These are phyloP conservation scores for Tinea trinotella DNA, from an alignment of 2,888 invertebrate species.

Conservation along the genomic window DNA sequence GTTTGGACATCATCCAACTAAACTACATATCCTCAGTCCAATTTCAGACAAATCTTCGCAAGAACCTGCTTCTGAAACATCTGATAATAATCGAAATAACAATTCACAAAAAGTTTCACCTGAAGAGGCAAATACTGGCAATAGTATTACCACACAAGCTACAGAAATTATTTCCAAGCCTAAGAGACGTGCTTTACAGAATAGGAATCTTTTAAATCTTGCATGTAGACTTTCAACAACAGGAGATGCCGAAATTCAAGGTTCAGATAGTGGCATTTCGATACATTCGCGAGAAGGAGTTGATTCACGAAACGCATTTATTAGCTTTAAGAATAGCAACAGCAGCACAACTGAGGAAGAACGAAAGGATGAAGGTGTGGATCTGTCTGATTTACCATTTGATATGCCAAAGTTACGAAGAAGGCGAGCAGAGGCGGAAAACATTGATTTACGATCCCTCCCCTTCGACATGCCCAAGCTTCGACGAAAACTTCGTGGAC, in stretches of 20 bases:
- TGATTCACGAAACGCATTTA: slow-evolving; percentile 76
- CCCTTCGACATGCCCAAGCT: slow-evolving; percentile 95
- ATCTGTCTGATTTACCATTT: slow-evolving; percentile 86
- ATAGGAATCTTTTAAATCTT: slow-evolving; percentile 81
- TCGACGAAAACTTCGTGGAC: slow-evolving; percentile 79
- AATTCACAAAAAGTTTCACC: slow-evolving; percentile 85
- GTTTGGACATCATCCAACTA: slow-evolving; percentile 80
- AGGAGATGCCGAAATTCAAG: slow-evolving; percentile 83
- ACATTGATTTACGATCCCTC: slow-evolving; percentile 84
- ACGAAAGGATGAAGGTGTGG: slow-evolving; percentile 72
- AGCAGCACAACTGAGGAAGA: slow-evolving; percentile 53
- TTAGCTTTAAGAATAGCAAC: slow-evolving; percentile 74
- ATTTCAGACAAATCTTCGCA: slow-evolving; percentile 93
- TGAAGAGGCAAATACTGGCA: slow-evolving; percentile 71
- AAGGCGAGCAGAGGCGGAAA: slow-evolving; percentile 78
- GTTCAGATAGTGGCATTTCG: slow-evolving; percentile 91
- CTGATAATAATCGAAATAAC: slow-evolving; percentile 84
- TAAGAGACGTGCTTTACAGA: slow-evolving; percentile 79
- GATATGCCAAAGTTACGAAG: slow-evolving; percentile 91
- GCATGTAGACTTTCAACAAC: slow-evolving; percentile 76
- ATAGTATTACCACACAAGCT: slow-evolving; percentile 52
- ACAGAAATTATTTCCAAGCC: slow-evolving; percentile 70
- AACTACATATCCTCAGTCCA: slow-evolving; percentile 88
- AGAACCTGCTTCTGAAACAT: slow-evolving; percentile 87
- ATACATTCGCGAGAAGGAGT: slow-evolving; percentile 86